Evolutionary conservation across 2,888 invertebrate genomes (phyloP).

Genomic region (Brenthis hecate): DNA sequence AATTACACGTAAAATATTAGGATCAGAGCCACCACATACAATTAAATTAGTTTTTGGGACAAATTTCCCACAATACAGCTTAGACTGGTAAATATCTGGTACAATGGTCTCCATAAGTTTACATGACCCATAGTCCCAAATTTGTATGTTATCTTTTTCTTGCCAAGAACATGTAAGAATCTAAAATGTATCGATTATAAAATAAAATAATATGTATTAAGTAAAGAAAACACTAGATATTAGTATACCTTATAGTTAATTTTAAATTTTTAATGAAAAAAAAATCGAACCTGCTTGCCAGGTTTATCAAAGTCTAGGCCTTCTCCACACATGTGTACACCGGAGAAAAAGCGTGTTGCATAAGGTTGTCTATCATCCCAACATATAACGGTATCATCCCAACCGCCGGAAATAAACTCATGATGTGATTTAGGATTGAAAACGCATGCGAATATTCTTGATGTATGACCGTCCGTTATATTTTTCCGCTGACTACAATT

Average conservation of each 20-base stretch:
- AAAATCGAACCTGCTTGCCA: conserved; percentile 83
- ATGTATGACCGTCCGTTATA: conserved; percentile 83
- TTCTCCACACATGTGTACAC: conserved; percentile 86
- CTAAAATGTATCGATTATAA: conserved; percentile 56
- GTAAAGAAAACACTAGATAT: too few species aligned
- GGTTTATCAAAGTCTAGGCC: conserved; percentile 84
- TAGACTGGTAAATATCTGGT: conserved; percentile 76
- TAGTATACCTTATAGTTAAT: too few species aligned
- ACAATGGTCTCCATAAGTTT: conserved; percentile 82
- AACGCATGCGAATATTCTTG: conserved; percentile 84
- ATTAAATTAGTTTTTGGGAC: conserved; percentile 80
- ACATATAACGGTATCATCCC: conserved; percentile 85
- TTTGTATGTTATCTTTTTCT: conserved; percentile 81
- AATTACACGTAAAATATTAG: conserved; percentile 83
- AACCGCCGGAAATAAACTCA: conserved; percentile 86
- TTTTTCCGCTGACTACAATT: conserved; percentile 71
- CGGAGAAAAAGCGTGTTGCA: conserved; percentile 81
- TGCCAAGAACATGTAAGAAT: conserved; percentile 86
- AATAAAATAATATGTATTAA: too few species aligned
- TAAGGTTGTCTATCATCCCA: conserved; percentile 86
- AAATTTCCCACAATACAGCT: conserved; percentile 84
- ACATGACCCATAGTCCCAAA: conserved; percentile 86
- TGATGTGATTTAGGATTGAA: conserved; percentile 85
- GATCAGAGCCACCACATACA: conserved; percentile 84
- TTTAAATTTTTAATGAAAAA: not conserved